Evolutionary conservation across 1,140 invertebrate species (phyloP).

Genomic region (Eueides isabella): DNA sequence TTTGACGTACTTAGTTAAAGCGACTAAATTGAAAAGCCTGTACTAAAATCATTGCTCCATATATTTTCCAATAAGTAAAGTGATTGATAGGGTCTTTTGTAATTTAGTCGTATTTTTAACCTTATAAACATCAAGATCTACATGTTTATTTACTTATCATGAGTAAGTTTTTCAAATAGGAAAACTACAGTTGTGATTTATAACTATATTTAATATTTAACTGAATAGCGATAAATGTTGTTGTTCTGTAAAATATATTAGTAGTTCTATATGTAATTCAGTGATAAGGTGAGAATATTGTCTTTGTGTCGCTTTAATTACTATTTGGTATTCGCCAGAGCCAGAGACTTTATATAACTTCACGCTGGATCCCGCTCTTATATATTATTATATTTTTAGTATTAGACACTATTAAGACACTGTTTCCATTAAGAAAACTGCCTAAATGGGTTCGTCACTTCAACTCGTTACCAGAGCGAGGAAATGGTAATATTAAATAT

Average conservation of each 20-base stretch:
- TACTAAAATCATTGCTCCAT: background rate
- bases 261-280: background rate
- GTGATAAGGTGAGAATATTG: background rate
- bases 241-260: background rate
- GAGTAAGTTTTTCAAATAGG: background rate
- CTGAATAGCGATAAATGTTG: background rate
- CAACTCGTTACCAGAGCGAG: too few species aligned
- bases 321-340: too few species aligned
- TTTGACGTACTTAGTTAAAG: background rate
- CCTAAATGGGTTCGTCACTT: too few species aligned
- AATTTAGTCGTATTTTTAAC: background rate
- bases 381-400: too few species aligned
- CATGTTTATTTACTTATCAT: background rate
- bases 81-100: background rate
- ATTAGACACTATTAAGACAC: too few species aligned
- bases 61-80: background rate
- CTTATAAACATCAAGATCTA: background rate
- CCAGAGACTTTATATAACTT: too few species aligned
- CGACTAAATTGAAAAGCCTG: background rate
- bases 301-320: background rate
- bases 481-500: too few species aligned
- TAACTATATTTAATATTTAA: background rate
- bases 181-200: background rate
- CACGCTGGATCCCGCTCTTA: too few species aligned
- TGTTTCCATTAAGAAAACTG: too few species aligned